phyloP scores from a whole-genome alignment of 2,797 vertebrate species.

The Eulemur coronatus region DNA sequence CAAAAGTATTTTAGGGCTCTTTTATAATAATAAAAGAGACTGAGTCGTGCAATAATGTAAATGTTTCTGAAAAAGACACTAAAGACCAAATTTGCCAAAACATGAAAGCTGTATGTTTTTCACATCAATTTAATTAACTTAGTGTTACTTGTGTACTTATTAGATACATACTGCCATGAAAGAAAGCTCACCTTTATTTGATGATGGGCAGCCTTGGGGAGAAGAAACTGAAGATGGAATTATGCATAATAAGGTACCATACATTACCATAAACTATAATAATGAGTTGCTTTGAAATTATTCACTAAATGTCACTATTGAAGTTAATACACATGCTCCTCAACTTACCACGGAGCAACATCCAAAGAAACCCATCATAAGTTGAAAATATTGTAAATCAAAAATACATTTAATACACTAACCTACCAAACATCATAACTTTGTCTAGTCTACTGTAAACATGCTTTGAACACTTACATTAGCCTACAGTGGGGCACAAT shows the following conservation, averaged over 20 bases:
- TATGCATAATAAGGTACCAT: constrained; percentile 92
- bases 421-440: not conserved
- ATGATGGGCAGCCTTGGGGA: constrained; percentile 88
- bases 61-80: constrained; percentile 31
- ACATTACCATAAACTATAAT: not conserved
- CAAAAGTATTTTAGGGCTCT: not conserved
- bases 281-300: constrained; percentile 17
- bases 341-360: not conserved
- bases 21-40: not conserved
- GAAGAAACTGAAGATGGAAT: constrained; percentile 90
- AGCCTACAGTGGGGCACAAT: not conserved
- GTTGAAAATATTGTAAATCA: not conserved
- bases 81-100: constrained; percentile 3
- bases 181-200: constrained; percentile 89
- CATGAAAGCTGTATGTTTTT: not conserved
- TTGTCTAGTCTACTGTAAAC: not conserved
- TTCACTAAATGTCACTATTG: not conserved
- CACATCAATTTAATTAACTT: not conserved
- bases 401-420: not conserved
- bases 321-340: not conserved
- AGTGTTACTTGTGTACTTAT: constrained; percentile 43
- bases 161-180: constrained; percentile 82
- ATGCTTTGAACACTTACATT: not conserved
- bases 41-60: not conserved
- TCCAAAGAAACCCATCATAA: not conserved